Conservation (phyloP, 2,113 vertebrate species). For the Oreotragus oreotragus region DNA sequence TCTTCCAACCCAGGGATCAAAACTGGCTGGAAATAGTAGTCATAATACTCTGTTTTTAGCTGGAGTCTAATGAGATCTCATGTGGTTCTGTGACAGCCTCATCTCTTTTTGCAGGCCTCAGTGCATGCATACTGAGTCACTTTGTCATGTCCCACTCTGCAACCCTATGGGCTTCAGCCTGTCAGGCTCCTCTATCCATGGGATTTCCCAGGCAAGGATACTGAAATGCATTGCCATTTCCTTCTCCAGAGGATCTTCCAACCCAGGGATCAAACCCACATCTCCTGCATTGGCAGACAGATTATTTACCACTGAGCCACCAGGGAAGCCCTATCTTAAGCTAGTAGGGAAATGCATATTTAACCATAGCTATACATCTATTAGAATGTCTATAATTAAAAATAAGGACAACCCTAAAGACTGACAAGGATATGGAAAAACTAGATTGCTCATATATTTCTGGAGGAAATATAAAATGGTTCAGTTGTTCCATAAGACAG, state of each 20-base stretch:
- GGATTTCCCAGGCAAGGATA: neutral
- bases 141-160: neutral
- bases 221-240: neutral
- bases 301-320: neutral
- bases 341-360: neutral
- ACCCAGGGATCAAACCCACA: neutral
- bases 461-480: neutral
- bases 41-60: slow-evolving; percentile 78
- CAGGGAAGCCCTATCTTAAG: neutral
- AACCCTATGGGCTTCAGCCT: neutral
- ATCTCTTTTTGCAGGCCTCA: slow-evolving; percentile 70
- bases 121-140: fast-evolving
- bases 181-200: neutral
- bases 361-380: neutral
- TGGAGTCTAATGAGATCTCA: slow-evolving; percentile 83
- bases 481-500: neutral
- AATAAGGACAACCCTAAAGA: neutral
- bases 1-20: neutral
- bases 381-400: neutral
- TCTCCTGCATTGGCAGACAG: neutral
- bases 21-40: slow-evolving; percentile 81
- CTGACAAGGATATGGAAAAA: neutral
- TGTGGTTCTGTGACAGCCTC: slow-evolving; percentile 84
- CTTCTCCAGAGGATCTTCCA: neutral
- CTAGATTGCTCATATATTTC: neutral